A percentile compares a stretch with the other conserved stretches of the same genome.
Conservation (phyloP, 1,140 invertebrate genomes). For the Parasteatoda tepidariorum region DNA sequence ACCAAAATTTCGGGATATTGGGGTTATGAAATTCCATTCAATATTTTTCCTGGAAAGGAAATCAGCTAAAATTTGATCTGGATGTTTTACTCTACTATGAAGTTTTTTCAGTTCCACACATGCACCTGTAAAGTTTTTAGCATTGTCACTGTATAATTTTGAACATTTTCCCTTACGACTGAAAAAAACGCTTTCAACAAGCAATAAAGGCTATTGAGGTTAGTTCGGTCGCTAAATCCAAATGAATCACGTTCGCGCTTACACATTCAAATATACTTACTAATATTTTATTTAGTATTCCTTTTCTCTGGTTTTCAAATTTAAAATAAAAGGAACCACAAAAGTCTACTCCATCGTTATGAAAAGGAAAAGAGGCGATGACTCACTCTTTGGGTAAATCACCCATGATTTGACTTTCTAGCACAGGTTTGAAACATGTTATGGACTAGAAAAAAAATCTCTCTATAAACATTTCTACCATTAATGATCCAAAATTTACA, state of each 20-base stretch:
- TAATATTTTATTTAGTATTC: not conserved
- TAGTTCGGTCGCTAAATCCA: not conserved
- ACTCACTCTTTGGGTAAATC: not conserved
- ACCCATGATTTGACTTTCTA: not conserved
- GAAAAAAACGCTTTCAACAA: not conserved
- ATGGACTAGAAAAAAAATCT: not conserved
- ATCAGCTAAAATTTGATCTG: not conserved
- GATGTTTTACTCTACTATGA: too few species aligned
- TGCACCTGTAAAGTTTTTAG: not conserved
- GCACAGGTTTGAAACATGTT: not conserved
- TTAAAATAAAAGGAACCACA: slow-evolving; percentile 13
- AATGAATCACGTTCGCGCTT: not conserved
- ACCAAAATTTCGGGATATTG: not conserved
- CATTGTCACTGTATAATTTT: not conserved
- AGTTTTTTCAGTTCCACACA: not conserved
- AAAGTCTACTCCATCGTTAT: not conserved
- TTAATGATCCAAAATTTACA: not conserved
- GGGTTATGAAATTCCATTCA: not conserved
- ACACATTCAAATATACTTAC: not conserved
- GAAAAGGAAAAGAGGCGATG: not conserved
- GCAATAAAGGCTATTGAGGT: not conserved
- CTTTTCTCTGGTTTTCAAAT: slow-evolving; percentile 24
- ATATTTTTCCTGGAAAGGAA: not conserved
- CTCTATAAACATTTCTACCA: not conserved
- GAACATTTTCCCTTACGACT: not conserved